phyloP scores from a whole-genome alignment of 2,888 invertebrate genomes.

The Chrysotoxum bicinctum region DNA sequence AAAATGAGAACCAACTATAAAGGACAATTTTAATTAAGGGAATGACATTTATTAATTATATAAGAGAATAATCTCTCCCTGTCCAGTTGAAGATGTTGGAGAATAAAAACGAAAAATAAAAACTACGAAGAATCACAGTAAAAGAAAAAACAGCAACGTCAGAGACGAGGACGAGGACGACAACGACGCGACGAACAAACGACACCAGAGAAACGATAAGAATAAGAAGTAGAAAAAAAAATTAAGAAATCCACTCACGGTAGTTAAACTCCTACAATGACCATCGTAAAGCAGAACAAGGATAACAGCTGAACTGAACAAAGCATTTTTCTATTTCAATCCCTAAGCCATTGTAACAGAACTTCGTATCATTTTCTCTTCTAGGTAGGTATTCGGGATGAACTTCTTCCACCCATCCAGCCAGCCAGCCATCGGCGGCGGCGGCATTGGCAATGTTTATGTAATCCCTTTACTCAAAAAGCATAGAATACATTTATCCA shows the following conservation, averaged over 20 bases:
- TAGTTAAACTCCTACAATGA: constrained; percentile 66
- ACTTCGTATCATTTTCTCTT: constrained; percentile 39
- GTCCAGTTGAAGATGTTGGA: constrained; percentile 33
- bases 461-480: constrained; percentile 52
- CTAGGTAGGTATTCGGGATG: constrained; percentile 32
- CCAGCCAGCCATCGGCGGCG: neutral
- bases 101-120: neutral
- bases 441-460: constrained; percentile 9
- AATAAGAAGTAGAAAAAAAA: constrained; percentile 42
- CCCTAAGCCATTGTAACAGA: constrained; percentile 65
- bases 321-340: constrained; percentile 67
- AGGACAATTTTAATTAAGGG: constrained; percentile 71
- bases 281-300: constrained; percentile 62
- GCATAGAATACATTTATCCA: constrained; percentile 14
- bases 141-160: constrained; percentile 2
- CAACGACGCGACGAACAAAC: neutral
- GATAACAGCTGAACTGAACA: constrained; percentile 70
- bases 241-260: constrained; percentile 49
- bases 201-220: constrained; percentile 43
- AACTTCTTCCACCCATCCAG: constrained; percentile 23
- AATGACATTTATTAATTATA: constrained; percentile 73
- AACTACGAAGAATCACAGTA: neutral
- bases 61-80: constrained; percentile 66
- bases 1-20: constrained; percentile 60
- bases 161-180: neutral